Evolutionary conservation across 1,140 invertebrate species (phyloP).

Genomic region (Drosophila kurseongensis): DNA sequence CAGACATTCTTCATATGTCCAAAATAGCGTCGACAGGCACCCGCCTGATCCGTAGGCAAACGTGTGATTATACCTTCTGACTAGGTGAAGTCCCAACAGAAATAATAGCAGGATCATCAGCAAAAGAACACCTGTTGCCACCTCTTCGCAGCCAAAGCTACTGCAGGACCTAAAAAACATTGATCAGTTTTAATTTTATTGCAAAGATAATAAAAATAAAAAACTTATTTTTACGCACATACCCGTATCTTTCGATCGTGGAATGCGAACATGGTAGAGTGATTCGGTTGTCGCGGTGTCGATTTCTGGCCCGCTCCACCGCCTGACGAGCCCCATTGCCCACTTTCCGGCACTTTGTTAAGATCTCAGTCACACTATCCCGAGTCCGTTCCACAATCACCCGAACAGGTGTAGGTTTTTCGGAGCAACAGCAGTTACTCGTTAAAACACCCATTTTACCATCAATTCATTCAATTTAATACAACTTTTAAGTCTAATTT

Average conservation of each 20-base stretch:
- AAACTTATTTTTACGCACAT: not conserved
- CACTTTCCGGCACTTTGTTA: not conserved
- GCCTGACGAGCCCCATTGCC: not conserved
- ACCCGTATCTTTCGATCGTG: not conserved
- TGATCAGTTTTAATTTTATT: not conserved
- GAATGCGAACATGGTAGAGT: too few relatives aligned
- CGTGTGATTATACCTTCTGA: constrained; percentile 37
- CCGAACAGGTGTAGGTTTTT: not conserved
- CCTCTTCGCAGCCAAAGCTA: not conserved
- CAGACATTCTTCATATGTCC: constrained; percentile 31
- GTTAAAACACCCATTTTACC: too few relatives aligned
- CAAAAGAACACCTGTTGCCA: not conserved
- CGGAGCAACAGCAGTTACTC: not conserved
- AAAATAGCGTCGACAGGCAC: constrained; percentile 29
- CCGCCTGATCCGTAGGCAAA: constrained; percentile 43
- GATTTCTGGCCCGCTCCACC: not conserved
- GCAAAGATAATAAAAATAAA: not conserved
- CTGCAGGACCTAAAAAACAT: constrained; percentile 2
- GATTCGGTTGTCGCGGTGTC: not conserved
- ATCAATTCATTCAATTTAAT: not conserved
- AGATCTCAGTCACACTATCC: constrained; percentile 2
- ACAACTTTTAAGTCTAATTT: not conserved
- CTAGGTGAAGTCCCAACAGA: not conserved
- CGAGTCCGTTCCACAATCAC: not conserved
- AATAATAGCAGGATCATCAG: not conserved